These are phyloP conservation scores for Perizoma affinitatum DNA, from an alignment of 2,888 invertebrate species.

Conservation along the genomic window DNA sequence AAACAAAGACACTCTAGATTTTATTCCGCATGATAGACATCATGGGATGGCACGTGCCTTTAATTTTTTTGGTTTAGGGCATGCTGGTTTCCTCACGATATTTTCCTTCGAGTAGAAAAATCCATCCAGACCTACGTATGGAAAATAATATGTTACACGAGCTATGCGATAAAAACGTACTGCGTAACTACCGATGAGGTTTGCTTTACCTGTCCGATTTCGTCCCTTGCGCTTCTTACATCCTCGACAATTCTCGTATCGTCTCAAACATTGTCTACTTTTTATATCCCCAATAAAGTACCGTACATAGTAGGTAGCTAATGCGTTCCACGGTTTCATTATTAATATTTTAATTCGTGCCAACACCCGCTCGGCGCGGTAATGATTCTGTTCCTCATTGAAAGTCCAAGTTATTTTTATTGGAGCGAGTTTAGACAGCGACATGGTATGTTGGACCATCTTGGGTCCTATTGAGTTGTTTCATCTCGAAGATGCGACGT, in stretches of 20 bases:
- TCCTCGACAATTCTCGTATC: slow-evolving; percentile 6
- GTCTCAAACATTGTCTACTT: slow-evolving; percentile 20
- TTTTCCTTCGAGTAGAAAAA: too few relatives aligned
- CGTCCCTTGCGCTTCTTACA: background rate
- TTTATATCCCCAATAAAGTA: slow-evolving; percentile 40
- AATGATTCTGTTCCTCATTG: slow-evolving; percentile 18
- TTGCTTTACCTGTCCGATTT: background rate
- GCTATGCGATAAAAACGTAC: too few relatives aligned
- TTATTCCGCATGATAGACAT: too few relatives aligned
- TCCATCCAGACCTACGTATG: too few relatives aligned
- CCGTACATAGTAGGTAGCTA: slow-evolving; percentile 54
- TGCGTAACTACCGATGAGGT: too few relatives aligned
- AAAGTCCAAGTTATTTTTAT: slow-evolving; percentile 28
- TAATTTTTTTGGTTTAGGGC: too few relatives aligned
- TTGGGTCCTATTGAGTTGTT: slow-evolving; percentile 18
- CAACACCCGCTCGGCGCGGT: slow-evolving; percentile 32
- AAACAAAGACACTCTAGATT: too few relatives aligned
- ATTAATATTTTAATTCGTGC: slow-evolving; percentile 47
- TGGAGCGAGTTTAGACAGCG: slow-evolving; percentile 18
- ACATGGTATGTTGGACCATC: slow-evolving; percentile 14
- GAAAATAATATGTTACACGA: too few relatives aligned
- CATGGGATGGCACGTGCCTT: too few relatives aligned
- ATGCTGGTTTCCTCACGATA: too few relatives aligned
- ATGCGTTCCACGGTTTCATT: slow-evolving; percentile 48
- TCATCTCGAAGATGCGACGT: slow-evolving; percentile 16